Percentiles rank a stretch among this genome's conserved stretches.
Conservation (phyloP, 2,888 invertebrate species). For the Nymphalis polychloros region DNA sequence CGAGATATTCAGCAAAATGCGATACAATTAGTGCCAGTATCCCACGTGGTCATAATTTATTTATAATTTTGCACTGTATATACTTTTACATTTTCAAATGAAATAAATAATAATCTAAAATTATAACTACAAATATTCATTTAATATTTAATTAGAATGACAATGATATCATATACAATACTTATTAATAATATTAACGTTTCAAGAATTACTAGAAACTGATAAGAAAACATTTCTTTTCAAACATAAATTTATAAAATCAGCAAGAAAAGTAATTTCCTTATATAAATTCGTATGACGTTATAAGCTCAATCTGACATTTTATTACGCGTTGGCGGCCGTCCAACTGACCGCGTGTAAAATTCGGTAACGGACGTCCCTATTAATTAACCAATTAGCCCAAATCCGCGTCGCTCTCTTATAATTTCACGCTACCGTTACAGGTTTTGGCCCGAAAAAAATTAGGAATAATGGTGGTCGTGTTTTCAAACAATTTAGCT, state of each 20-base stretch:
- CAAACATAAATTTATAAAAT: conserved; percentile 1
- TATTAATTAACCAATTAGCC: conserved; percentile 80
- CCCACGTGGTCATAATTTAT: too few species aligned
- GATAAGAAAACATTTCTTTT: neutral
- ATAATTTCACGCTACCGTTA: conserved; percentile 66
- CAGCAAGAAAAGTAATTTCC: conserved; percentile 18
- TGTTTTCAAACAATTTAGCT: conserved; percentile 56
- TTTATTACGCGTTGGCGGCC: conserved; percentile 64
- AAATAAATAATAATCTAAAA: too few species aligned
- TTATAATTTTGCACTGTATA: too few species aligned
- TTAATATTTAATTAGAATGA: too few species aligned
- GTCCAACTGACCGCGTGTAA: conserved; percentile 68
- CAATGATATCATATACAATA: too few species aligned
- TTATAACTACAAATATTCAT: too few species aligned
- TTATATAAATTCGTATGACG: conserved; percentile 22
- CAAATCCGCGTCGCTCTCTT: conserved; percentile 67
- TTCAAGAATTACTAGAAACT: neutral
- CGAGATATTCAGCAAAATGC: too few species aligned
- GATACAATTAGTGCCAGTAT: too few species aligned
- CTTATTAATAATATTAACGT: too few species aligned
- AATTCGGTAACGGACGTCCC: conserved; percentile 60
- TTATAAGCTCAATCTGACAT: conserved; percentile 43
- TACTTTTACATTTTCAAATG: too few species aligned
- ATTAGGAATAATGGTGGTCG: conserved; percentile 51
- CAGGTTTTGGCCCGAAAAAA: conserved; percentile 56